Conservation (phyloP, 2,113 vertebrate species). For the Uropsilus gracilis region DNA sequence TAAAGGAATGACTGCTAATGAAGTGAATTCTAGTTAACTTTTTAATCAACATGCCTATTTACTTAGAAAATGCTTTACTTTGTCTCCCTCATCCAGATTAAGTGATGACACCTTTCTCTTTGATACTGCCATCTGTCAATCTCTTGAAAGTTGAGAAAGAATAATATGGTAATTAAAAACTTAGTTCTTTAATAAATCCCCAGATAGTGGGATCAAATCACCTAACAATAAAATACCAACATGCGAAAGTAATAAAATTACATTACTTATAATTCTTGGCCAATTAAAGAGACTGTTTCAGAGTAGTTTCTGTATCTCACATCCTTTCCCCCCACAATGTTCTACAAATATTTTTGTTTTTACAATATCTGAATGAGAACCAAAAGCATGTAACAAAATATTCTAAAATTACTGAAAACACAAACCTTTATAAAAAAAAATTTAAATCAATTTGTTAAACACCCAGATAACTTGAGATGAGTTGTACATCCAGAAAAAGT, state of each 20-base stretch:
- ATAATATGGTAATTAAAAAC: background rate
- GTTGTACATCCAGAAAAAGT: background rate
- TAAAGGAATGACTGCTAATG: background rate
- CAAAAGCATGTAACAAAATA: background rate
- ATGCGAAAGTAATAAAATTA: background rate
- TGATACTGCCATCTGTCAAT: background rate
- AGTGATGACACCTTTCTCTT: background rate
- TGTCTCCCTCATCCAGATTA: background rate
- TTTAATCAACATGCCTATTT: background rate
- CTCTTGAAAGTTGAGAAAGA: constrained; percentile 45
- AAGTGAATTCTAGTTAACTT: background rate
- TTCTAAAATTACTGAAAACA: background rate
- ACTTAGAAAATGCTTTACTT: background rate
- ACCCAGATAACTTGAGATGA: background rate
- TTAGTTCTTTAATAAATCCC: background rate
- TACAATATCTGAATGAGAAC: background rate
- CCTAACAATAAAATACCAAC: background rate
- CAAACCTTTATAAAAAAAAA: background rate
- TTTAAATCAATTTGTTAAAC: constrained; percentile 1
- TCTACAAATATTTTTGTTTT: background rate
- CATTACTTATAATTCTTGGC: background rate
- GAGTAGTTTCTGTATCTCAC: background rate
- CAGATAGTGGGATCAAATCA: background rate
- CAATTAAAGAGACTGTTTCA: background rate
- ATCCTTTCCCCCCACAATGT: background rate